These are phyloP conservation scores for Paraplagusia blochii DNA, from an alignment of 2,113 vertebrate species.

Conservation along the genomic window DNA sequence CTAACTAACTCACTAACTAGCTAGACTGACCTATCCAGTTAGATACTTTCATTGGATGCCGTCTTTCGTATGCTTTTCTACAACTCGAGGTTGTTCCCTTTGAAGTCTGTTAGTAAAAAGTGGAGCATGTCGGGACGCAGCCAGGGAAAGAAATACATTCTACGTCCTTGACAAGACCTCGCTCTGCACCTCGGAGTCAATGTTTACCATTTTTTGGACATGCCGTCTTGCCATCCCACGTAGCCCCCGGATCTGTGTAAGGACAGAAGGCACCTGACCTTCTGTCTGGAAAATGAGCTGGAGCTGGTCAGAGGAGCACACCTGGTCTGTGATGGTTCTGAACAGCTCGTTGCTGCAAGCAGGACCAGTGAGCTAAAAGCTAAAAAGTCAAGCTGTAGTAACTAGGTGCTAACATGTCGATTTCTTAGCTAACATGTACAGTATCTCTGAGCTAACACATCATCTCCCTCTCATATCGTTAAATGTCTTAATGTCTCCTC, in stretches of 20 bases:
- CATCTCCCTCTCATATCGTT: background rate
- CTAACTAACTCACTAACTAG: too few relatives aligned
- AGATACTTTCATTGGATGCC: background rate
- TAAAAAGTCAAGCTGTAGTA: too few relatives aligned
- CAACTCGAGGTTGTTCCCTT: constrained; percentile 21
- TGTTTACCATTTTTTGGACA: constrained; percentile 49
- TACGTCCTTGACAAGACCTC: constrained; percentile 39
- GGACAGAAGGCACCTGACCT: constrained; percentile 54
- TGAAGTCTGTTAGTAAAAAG: constrained; percentile 57
- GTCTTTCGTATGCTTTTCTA: background rate
- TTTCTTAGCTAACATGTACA: too few relatives aligned
- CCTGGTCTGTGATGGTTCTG: constrained; percentile 62
- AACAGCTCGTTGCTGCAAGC: constrained; percentile 33
- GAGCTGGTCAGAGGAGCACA: constrained; percentile 46
- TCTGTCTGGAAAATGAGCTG: constrained; percentile 51
- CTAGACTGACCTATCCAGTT: background rate
- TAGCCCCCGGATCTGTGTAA: constrained; percentile 39
- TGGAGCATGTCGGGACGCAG: constrained; percentile 50
- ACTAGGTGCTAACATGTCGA: constrained; percentile 38
- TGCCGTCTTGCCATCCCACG: constrained; percentile 29
- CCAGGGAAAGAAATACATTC: constrained; percentile 54
- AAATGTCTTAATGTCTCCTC: background rate
- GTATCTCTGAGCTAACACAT: too few relatives aligned
- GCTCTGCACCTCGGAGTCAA: constrained; percentile 43
- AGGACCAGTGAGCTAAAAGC: constrained; percentile 38